Percentiles rank a stretch among this genome's conserved stretches.
These are phyloP conservation scores for Leptopterna dolabrata DNA, from an alignment of 2,888 invertebrate species.

Conservation along the genomic window DNA sequence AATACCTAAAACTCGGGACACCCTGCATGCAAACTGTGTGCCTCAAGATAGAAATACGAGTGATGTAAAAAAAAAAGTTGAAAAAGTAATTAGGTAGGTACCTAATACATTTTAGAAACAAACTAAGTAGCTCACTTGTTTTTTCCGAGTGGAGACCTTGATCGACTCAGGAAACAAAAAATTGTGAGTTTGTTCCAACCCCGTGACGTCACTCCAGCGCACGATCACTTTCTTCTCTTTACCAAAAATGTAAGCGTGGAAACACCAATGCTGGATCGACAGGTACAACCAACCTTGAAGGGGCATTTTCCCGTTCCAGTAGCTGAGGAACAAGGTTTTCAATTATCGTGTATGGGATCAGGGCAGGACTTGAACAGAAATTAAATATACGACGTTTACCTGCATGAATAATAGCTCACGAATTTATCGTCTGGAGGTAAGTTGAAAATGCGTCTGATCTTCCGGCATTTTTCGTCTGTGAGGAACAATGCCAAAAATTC, in stretches of 20 bases:
- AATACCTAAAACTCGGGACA: too few relatives aligned
- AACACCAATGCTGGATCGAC: constrained; percentile 96
- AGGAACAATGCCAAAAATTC: too few relatives aligned
- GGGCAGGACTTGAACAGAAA: neutral
- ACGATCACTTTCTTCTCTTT: constrained; percentile 88
- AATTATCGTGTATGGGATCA: neutral
- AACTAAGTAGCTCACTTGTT: constrained; percentile 67
- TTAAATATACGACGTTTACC: neutral
- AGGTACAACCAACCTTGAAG: constrained; percentile 97
- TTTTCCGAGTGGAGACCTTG: constrained; percentile 85
- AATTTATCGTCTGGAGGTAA: constrained; percentile 94
- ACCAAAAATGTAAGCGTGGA: constrained; percentile 94
- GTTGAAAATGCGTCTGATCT: constrained; percentile 89
- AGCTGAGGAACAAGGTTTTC: constrained; percentile 65
- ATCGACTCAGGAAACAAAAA: constrained; percentile 87
- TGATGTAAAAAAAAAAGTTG: too few relatives aligned
- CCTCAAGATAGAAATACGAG: too few relatives aligned
- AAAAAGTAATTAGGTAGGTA: too few relatives aligned
- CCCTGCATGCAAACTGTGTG: too few relatives aligned
- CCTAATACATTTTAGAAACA: too few relatives aligned
- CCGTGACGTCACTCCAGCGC: constrained; percentile 90
- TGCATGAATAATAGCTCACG: constrained; percentile 76
- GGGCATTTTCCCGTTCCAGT: constrained; percentile 92
- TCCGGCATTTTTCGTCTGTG: constrained; percentile 68
- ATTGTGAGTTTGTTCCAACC: constrained; percentile 81